Evolutionary conservation across 2,797 vertebrate species (phyloP), one percentile per base, ranked within the genome.

Genomic region (Sebastiscus tertius): DNA sequence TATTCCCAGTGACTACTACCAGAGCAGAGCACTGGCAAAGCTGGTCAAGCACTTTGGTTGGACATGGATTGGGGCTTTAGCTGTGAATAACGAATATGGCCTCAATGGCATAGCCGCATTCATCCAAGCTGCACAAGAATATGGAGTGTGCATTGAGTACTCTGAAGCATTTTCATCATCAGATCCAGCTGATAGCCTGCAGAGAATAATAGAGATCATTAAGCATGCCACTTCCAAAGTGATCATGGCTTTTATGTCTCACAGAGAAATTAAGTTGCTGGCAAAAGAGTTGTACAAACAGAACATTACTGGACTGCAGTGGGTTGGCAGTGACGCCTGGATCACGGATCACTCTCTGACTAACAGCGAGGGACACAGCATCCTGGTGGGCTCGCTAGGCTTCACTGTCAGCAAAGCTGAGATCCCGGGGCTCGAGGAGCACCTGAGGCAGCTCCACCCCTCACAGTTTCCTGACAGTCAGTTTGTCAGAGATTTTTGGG

Each of bases 241-340:
- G 3, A 93, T 96, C 8, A 24, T 96, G 52, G 95, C 95, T 16
- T 96, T 96, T 36, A 91, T 95, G 93, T 93, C 94, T 60, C 94
- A 95, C 76, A 91, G 92, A 86, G 95, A 96, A 80, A 93, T 96
- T 27, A 94, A 95, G 63, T 70, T 95, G 59, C 75, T 96, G 64
- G 90, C 93, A 11, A 63, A 83, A 11, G 93, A 94, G 88, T 55
- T 96, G 78, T 71, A 89, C 82, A 91, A 34, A 22, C 90, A 94
- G 36, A 96, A 96, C 42, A 75, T 96, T 5, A 95, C 93, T 58
- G 94, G 93, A 8, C 79, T 95, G 73, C 96, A 96, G 84, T 95
- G 91, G 93, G 87, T 96, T 2, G 96, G 95, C 70, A 96, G 95
- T 62, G 96, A 96, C 8, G 94, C 95, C 16, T 96, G 96, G 96